These are phyloP conservation scores for Bubalus kerabau DNA, from an alignment of 2,113 vertebrate species.

Conservation along the genomic window DNA sequence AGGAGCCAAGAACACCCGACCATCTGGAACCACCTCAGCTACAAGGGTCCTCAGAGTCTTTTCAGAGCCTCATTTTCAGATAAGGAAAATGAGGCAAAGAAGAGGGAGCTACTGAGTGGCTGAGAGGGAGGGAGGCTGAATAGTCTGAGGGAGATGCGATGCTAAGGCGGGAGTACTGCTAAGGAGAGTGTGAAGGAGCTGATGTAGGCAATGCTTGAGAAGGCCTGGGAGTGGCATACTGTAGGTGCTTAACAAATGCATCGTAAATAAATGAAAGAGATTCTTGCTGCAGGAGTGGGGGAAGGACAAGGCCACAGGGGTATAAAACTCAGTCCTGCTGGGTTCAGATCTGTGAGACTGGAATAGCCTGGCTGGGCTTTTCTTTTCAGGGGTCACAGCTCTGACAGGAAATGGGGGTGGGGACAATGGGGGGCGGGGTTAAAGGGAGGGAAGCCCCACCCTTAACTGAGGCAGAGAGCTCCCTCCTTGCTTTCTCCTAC, in stretches of 20 bases:
- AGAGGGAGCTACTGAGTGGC: not conserved
- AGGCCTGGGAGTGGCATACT: not conserved
- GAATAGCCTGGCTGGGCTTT: not conserved
- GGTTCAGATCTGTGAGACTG: not conserved
- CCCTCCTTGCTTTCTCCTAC: not conserved
- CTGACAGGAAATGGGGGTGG: not conserved
- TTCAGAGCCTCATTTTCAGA: not conserved
- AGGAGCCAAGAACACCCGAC: not conserved
- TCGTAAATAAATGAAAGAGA: not conserved
- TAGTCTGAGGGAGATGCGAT: not conserved
- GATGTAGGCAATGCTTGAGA: not conserved
- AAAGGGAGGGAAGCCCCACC: not conserved
- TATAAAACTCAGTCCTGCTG: not conserved
- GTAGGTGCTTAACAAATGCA: not conserved
- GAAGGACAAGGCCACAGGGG: not conserved
- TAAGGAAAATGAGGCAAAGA: not conserved
- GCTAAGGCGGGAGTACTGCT: not conserved
- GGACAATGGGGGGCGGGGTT: not conserved
- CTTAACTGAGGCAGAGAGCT: not conserved
- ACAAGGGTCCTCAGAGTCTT: not conserved
- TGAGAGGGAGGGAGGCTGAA: not conserved
- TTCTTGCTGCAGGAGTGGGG: not conserved
- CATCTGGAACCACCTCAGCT: not conserved
- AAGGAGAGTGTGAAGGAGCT: not conserved
- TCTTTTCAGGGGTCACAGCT: not conserved